Evolutionary conservation across 2,113 vertebrate genomes (phyloP).

Genomic region (human): GRCh38 chr2:72936001-72936500

Average conservation of each 20-base stretch:
- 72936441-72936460: background rate
- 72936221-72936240: background rate
- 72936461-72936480: background rate
- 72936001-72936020: background rate
- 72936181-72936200: background rate
- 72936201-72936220: slow-evolving; percentile 48
- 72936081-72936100: background rate
- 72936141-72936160: background rate
- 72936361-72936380: background rate
- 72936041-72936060: background rate
- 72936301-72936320: background rate
- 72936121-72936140: background rate
- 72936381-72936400: background rate
- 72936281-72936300: background rate
- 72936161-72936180: background rate
- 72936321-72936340: background rate
- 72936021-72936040: background rate
- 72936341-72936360: background rate
- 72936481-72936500: slow-evolving; percentile 52
- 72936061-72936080: background rate
- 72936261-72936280: background rate
- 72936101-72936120: background rate
- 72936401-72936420: background rate
- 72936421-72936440: background rate
- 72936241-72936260: background rate